Evolutionary conservation across 2,113 vertebrate species (phyloP), one percentile per base, ranked within the genome.

Genomic region (Alouatta palliata): DNA sequence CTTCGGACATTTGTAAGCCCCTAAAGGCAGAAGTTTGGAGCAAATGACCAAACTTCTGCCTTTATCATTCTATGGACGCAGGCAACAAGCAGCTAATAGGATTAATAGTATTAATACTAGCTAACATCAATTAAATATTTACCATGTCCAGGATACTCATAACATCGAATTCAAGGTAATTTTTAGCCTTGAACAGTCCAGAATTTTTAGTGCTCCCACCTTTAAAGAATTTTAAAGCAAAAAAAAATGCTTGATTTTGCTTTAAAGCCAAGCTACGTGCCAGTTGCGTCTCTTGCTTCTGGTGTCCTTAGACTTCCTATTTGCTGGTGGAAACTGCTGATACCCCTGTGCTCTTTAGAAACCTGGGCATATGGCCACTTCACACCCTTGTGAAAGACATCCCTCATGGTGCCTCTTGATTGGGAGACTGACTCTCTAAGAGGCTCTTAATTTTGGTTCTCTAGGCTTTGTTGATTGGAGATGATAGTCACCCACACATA

Each of bases 401-500:
- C 73, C 58, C 35, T 91, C 16, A 2, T 40, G 52, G 79, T 35
- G 16, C 52, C 35, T 77, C 37, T 66, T 85, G 56, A 83, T 8
- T 70, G 47, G 25, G 3, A 94, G 49, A 37, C 8, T 1, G 16
- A 10, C 20, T 61, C 66, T 92, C 54, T 40, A 81, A 77, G 30
- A 93, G 66, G 40, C 30, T 40, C 21, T 61, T 80, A 58, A 71
- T 85, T 11, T 25, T 3, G 9, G 68, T 66, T 37, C 52, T 61
- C 40, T 27, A 82, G 81, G 37, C 71, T 71, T 23, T 43, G 47
- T 71, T 92, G 94, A 95, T 80, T 20, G 3, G 61, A 85, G 6
- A 35, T 70, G 92, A 94, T 64, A 95, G 54, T 3, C 92, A 88
- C 90, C 86, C n/a, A 5, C 47, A 64, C 66, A 90, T 25, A 83